These are phyloP conservation scores for Elachura formosa DNA, from an alignment of 2,113 vertebrate genomes.

Conservation along the genomic window DNA sequence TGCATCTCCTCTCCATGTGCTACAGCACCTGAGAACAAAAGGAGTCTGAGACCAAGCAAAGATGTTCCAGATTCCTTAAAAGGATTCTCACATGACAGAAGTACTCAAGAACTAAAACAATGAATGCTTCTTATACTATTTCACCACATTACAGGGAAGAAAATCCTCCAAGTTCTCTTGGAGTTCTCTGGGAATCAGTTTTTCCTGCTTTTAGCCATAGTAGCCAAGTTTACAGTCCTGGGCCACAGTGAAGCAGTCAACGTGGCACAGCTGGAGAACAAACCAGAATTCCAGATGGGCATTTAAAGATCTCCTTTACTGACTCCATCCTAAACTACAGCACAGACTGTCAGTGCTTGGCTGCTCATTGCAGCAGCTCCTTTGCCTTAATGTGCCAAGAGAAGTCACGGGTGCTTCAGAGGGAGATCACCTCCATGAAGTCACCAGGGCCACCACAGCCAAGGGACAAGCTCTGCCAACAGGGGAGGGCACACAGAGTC, in stretches of 20 bases:
- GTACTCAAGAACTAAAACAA: background rate
- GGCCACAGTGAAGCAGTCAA: background rate
- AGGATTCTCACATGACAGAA: background rate
- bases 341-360: background rate
- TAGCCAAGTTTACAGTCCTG: fast-evolving
- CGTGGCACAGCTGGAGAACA: background rate
- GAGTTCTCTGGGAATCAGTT: background rate
- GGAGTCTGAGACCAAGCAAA: background rate
- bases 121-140: background rate
- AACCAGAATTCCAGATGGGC: background rate
- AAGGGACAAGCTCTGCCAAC: background rate
- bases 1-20: background rate
- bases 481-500: background rate
- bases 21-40: background rate
- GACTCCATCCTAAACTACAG: background rate
- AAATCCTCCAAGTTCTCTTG: background rate
- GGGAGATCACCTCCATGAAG: background rate
- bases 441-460: background rate
- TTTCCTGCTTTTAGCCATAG: fast-evolving
- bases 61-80: background rate
- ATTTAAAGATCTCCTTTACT: background rate
- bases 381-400: background rate
- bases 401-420: fast-evolving
- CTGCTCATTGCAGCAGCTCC: background rate
- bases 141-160: background rate